phyloP scores from a whole-genome alignment of 2,797 vertebrate genomes.

The Clarias pachynema region DNA sequence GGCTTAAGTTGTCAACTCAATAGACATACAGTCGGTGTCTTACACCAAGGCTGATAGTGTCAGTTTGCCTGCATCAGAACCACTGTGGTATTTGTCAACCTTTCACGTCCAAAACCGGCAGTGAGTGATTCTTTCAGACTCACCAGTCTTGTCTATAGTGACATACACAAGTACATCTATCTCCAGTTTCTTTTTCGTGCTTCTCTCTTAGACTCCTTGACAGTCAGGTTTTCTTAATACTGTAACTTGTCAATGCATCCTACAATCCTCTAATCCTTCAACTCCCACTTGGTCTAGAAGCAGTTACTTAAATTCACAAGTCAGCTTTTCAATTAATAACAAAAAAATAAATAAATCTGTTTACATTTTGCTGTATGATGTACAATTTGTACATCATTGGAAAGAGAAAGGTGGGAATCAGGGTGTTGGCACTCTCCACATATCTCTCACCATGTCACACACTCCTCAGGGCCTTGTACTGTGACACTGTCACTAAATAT shows the following conservation, averaged over 20 bases:
- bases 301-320: neutral
- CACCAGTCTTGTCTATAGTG: slow-evolving; percentile 44
- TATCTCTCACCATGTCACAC: slow-evolving; percentile 47
- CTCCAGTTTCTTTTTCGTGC: slow-evolving; percentile 37
- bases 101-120: slow-evolving; percentile 39
- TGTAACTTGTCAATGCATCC: slow-evolving; percentile 34
- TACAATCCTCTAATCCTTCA: slow-evolving; percentile 34
- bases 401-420: slow-evolving; percentile 42
- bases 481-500: slow-evolving; percentile 60
- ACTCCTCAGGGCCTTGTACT: slow-evolving; percentile 45
- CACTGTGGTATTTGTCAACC: slow-evolving; percentile 52
- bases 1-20: slow-evolving; percentile 49
- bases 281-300: neutral
- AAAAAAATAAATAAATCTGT: slow-evolving; percentile 42
- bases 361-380: slow-evolving; percentile 36
- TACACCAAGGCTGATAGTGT: slow-evolving; percentile 51
- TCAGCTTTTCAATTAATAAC: slow-evolving; percentile 23
- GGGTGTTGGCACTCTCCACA: slow-evolving; percentile 38
- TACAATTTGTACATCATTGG: slow-evolving; percentile 53
- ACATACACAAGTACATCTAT: slow-evolving; percentile 51
- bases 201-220: slow-evolving; percentile 35
- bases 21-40: slow-evolving; percentile 52
- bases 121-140: slow-evolving; percentile 40
- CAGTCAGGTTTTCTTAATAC: slow-evolving; percentile 35
- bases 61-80: slow-evolving; percentile 55